Base-by-base conservation (phyloP, 2,797 vertebrate genomes). In the Zenarchopterus dispar region DNA sequence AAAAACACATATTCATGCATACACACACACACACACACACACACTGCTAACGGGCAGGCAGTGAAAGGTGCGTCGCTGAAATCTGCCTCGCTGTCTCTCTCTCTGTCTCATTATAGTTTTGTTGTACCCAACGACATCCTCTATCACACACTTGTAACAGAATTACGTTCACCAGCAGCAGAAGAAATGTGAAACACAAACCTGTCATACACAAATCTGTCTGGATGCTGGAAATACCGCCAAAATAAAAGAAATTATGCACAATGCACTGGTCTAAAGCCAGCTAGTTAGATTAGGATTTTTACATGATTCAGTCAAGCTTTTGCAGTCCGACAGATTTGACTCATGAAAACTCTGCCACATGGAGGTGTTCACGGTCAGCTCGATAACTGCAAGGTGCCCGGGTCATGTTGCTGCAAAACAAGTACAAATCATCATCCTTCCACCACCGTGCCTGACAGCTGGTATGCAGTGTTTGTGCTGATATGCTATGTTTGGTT, bases 61-160 rank as follows among this genome's bases (percentile, higher is more conserved):
- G 56, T 77, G 71, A 80, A 82, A 84, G 70, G 79, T 85, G 69
- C 70, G 80, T 80, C 67, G 7, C 77, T 77, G 73, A 65, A 51
- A 71, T 79, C 75, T 75, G 67, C 62, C 60, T 62, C 58, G 50
- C 43, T 63, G 59, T 55, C 45, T 47, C 56, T 63, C 60, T 55
- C 45, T 44, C 56, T 57, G 46, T 62, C 61, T 73, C 69, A 63
- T 75, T 77, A 52, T 41, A 53, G 43, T 67, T 73, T 74, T 70
- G 49, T 60, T 64, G 43, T 72, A 51, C 67, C 42, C 53, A 71
- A 8, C 51, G 49, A 73, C 60, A 63, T 80, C 58, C 49, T 51
- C 48, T 49, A 49, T 68, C 61, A 43, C 61, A 45, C 73, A 78
- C 71, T 73, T 67, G 47, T 36, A 47, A 57, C 43, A 23, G 17